Evolutionary conservation across 2,888 invertebrate genomes (phyloP).

Genomic region (Euzophera pinguis): DNA sequence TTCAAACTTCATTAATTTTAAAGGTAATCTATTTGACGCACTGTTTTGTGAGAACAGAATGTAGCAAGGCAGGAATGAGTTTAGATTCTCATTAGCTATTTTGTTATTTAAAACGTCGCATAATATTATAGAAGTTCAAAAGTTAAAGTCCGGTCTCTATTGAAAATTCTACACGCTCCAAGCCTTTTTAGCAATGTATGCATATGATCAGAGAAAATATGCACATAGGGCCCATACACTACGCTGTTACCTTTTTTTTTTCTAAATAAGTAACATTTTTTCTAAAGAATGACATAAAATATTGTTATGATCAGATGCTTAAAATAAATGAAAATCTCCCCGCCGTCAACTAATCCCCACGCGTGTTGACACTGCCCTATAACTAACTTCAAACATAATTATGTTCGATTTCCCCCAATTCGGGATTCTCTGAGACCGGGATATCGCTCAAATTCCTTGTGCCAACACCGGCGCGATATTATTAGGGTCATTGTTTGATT

Average conservation of each 20-base stretch:
- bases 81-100: no score
- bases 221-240: no score
- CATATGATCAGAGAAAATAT: neutral
- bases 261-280: neutral
- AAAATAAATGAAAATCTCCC: slow-evolving; percentile 15
- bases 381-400: slow-evolving; percentile 80
- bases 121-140: no score
- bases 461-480: slow-evolving; percentile 67
- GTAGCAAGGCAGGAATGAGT: no score
- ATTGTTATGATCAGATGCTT: neutral
- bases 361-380: slow-evolving; percentile 71
- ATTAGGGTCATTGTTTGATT: slow-evolving; percentile 74
- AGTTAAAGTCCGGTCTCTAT: no score
- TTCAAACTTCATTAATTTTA: slow-evolving; percentile 30
- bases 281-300: neutral
- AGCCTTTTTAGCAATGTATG: no score
- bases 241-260: no score
- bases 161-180: no score
- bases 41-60: slow-evolving; percentile 5
- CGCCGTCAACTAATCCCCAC: slow-evolving; percentile 47
- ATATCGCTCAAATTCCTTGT: slow-evolving; percentile 75
- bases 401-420: slow-evolving; percentile 76
- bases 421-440: slow-evolving; percentile 67
- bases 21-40: slow-evolving; percentile 14
- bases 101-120: no score